Percentiles rank a stretch among this genome's conserved stretches.
These are phyloP conservation scores for Spilosoma lubricipeda DNA, from an alignment of 2,888 invertebrate species.

Conservation along the genomic window DNA sequence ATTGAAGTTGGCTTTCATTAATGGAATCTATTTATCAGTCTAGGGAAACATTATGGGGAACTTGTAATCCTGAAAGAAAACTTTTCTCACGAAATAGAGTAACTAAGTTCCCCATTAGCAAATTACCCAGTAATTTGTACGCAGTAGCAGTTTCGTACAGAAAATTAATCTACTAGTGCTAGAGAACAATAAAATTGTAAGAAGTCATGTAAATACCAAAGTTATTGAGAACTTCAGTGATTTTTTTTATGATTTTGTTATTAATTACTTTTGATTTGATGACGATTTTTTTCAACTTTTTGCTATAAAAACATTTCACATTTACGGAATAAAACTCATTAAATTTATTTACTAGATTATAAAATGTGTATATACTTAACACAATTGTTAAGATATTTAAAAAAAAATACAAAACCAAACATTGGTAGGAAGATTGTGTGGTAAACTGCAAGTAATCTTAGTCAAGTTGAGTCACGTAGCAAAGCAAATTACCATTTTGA, in stretches of 20 bases:
- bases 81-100: conserved; percentile 37
- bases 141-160: conserved; percentile 19
- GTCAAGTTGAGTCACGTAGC: not conserved
- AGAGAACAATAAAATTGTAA: not conserved
- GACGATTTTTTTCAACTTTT: not conserved
- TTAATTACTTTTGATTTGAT: not conserved
- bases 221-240: not conserved
- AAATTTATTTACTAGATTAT: too few species aligned
- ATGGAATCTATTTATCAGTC: conserved; percentile 59
- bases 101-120: conserved; percentile 56
- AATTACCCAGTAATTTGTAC: conserved; percentile 56
- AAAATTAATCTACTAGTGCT: conserved; percentile 5
- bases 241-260: not conserved
- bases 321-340: too few species aligned
- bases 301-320: not conserved
- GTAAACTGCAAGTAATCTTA: not conserved
- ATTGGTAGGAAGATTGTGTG: not conserved
- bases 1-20: conserved; percentile 51
- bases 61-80: conserved; percentile 41
- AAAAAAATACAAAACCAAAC: not conserved
- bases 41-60: conserved; percentile 49
- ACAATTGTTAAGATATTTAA: not conserved
- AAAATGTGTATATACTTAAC: too few species aligned
- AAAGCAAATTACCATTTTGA: not conserved
- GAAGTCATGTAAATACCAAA: not conserved